Base-by-base conservation (phyloP, 2,888 invertebrate species). In the Tetragnatha montana region DNA sequence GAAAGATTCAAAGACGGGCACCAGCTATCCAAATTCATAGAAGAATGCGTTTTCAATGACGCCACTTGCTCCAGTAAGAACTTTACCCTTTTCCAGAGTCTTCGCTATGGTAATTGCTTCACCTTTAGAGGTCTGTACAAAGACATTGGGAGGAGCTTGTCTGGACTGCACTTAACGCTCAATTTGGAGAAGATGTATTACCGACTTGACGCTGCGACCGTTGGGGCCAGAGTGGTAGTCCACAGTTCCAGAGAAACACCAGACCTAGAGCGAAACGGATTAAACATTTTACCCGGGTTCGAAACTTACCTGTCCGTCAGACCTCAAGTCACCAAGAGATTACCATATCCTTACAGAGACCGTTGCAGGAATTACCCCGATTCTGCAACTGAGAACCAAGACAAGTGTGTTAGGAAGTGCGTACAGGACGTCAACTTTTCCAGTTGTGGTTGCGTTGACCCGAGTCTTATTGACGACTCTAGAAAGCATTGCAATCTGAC, bases 181-280 rank as follows among this genome's bases (percentile, higher is more conserved):
- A 87, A 91, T 84, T 51, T 91, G 12, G 81, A 89, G 21, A 69
- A 78, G 0, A 50, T 80, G 10, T 81, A 89, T 47, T 92, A 92
- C 50, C 6, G 91, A 4, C 49, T 76, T 10, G 70, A 89, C 2
- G 87, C 92, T 14, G 74, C 81, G 22, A 86, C 88, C 22, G 70
- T 91, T 14, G 92, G 92, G 7, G 89, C 91, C 14, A 68, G 91
- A n/a, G 85, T 92, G 8, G 82, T 91, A 73, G 83, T 92, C 14
- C 92, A 92, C 81, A 68, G 89, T 78, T 81, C 88, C 10, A 83
- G 85, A 12, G 91, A 91, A 14, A 49, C 10, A 0, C 86, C 86
- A 1, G 76, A 81, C 19, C 89, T 86, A 19, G 86, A 82, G 21
- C 71, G 81, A 12, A 22, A n/a, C 8, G 89, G 89, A 17, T 50